These are phyloP conservation scores for Platyscapa corneri DNA, from an alignment of 1,140 invertebrate species.

Conservation along the genomic window DNA sequence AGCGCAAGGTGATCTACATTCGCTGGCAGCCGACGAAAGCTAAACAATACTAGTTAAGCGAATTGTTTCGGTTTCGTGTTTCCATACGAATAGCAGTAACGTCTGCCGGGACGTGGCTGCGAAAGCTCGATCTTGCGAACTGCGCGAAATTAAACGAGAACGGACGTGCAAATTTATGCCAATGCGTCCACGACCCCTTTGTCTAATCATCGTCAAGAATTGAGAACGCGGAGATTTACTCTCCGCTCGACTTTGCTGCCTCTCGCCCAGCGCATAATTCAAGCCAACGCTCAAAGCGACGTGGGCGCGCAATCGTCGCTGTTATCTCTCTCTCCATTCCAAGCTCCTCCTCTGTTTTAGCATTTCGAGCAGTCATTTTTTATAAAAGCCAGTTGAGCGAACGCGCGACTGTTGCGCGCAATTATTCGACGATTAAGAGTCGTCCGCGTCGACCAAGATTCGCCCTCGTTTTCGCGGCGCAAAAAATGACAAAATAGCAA, in stretches of 20 bases:
- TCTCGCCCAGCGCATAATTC: background rate
- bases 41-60: too few relatives aligned
- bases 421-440: too few relatives aligned
- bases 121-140: background rate
- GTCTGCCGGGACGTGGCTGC: background rate
- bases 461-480: background rate
- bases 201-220: conserved; percentile 34
- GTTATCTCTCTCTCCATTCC: too few relatives aligned
- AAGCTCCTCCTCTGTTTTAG: too few relatives aligned
- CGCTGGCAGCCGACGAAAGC: too few relatives aligned
- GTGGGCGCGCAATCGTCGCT: background rate
- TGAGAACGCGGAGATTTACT: conserved; percentile 24
- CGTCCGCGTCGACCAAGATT: too few relatives aligned
- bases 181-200: conserved; percentile 38
- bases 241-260: background rate
- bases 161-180: conserved; percentile 56
- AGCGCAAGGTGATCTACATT: too few relatives aligned
- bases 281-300: background rate
- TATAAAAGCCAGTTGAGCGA: too few relatives aligned
- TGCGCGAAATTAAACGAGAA: conserved; percentile 49
- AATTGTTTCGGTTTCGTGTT: too few relatives aligned
- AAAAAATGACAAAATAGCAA: background rate
- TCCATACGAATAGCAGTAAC: background rate
- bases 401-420: too few relatives aligned
- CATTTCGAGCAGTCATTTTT: too few relatives aligned